Evolutionary conservation across 1,140 invertebrate species (phyloP).

Genomic region (Drosophila mayri): DNA sequence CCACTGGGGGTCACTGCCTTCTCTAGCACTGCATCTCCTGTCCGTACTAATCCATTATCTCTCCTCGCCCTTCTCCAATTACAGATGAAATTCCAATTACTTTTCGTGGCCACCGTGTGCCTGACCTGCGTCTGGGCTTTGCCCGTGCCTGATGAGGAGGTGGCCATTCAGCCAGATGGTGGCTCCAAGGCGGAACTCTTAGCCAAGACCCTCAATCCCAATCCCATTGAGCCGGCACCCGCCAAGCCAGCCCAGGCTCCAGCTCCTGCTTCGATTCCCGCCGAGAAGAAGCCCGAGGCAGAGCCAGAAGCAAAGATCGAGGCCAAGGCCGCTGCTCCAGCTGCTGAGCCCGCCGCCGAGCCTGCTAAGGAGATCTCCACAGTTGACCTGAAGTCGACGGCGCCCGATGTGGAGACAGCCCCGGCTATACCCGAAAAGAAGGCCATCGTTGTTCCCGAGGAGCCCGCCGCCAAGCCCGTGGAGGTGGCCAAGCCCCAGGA

Average conservation of each 20-base stretch:
- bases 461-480: constrained; percentile 5
- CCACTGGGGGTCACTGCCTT: not conserved
- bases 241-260: constrained; percentile 17
- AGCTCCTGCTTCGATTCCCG: constrained; percentile 3
- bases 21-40: not conserved
- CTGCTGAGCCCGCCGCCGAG: constrained; percentile 17
- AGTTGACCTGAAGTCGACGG: constrained; percentile 37
- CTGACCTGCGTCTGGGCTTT: constrained; percentile 57
- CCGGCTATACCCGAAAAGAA: constrained; percentile 58
- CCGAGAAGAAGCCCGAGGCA: constrained; percentile 6
- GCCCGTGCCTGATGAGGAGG: constrained; percentile 71
- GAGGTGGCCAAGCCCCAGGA: constrained; percentile 32
- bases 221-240: constrained; percentile 48
- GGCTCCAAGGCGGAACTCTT: constrained; percentile 49
- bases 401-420: constrained; percentile 57
- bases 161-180: constrained; percentile 58
- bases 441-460: constrained; percentile 13
- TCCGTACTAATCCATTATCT: not conserved
- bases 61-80: not conserved
- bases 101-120: constrained; percentile 64
- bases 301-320: constrained; percentile 6
- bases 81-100: constrained; percentile 70
- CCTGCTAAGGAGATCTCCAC: constrained; percentile 25
- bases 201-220: constrained; percentile 44
- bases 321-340: not conserved